A percentile compares a stretch with the other conserved stretches of the same genome.
Conservation (phyloP, 2,113 vertebrate species). For the Myiozetetes cayanensis region DNA sequence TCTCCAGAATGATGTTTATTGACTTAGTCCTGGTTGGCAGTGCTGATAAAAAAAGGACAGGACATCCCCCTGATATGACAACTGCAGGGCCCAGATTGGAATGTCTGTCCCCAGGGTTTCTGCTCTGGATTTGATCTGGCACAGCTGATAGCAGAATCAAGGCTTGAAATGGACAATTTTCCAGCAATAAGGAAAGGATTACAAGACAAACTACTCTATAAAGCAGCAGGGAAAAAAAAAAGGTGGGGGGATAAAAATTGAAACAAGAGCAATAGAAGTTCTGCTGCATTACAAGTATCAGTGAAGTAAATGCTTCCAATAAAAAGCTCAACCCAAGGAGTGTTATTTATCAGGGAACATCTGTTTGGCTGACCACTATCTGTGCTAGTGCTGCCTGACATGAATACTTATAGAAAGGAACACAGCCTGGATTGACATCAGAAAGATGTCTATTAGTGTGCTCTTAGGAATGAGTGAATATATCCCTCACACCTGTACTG, state of each 20-base stretch:
- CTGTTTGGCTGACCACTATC: background rate
- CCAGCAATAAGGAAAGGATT: slow-evolving; percentile 12
- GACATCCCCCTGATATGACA: background rate
- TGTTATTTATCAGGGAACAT: slow-evolving; percentile 11
- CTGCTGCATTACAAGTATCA: background rate
- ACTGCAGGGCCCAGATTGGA: background rate
- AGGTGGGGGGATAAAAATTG: background rate
- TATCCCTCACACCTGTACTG: background rate
- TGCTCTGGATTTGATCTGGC: background rate
- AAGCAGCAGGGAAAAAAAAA: background rate
- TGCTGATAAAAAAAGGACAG: background rate
- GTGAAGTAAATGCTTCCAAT: background rate
- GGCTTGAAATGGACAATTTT: slow-evolving; percentile 19
- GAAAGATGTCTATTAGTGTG: background rate
- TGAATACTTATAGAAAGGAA: background rate
- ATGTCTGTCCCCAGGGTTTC: background rate
- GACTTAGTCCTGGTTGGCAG: background rate
- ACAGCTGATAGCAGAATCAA: background rate
- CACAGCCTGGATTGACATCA: background rate
- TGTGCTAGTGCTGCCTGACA: background rate
- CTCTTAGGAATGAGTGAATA: background rate
- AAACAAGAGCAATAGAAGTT: background rate
- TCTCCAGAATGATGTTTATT: background rate
- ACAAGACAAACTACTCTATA: background rate
- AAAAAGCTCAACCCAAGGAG: background rate